Base-by-base conservation (phyloP, 2,113 vertebrate species). In the Heterocephalus glaber region DNA sequence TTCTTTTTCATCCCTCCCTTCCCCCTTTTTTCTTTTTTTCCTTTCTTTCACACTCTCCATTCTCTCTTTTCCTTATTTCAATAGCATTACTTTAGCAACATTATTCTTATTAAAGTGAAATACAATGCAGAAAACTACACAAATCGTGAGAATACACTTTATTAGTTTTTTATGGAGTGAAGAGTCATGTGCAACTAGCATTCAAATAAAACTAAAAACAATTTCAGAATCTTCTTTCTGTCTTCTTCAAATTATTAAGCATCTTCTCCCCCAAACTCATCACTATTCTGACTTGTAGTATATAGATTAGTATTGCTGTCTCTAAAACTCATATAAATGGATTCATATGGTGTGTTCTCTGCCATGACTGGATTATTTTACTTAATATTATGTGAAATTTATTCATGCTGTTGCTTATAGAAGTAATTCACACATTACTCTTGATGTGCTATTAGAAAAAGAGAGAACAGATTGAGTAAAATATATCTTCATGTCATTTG, bases 261-360 rank as follows among this genome's bases (percentile, higher is more conserved):
- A 81, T 8, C 2, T 72, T 20, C 35, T 35, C 5, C 41, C 22
- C 4, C 5, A 58, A 86, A n/a, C 16, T 72, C 54, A 82, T 56
- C 26, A 76, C 65, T 89, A 33, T 82, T 95, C n/a, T 68, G 22
- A 86, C 49, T 76, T 80, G 38, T 72, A 88, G 30, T 24, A 52
- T 41, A 66, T 70, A 38, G 26, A 56, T 70, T 87, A 30, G 7
- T 28, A 88, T 88, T 65, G 22, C 58, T 49, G 33, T 88, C 90
- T 88, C 47, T 91, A 33, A 88, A 85, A n/a, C 65, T 76, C 33
- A 28, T 74, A 38, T 38, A 79, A 95, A 33, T n/a, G 54, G 16
- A 19, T 90, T 90, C 63, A 70, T 58, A 60, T 22, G 88, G 24
- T 52, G 52, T 85, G 11, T 66, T 61, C 70, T 79, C 4, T 52